Evolutionary conservation across 2,797 vertebrate genomes (phyloP), one percentile per base, ranked within the genome.

Genomic region (Enteromius fasciolatus): DNA sequence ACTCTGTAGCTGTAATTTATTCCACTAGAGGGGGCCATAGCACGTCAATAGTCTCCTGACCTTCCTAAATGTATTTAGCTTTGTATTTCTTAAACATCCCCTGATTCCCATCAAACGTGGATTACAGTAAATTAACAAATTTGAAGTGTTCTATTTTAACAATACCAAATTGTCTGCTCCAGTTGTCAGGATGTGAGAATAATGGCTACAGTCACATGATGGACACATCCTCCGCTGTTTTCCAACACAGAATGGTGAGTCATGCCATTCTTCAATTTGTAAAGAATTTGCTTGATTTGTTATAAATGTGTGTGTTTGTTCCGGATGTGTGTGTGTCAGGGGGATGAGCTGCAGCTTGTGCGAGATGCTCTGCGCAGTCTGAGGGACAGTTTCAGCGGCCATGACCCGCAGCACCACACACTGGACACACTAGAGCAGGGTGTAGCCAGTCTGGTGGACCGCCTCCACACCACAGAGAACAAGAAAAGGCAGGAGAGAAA

Each of bases 351-450:
- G 89, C 97, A 99, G 93, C 92, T 99, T 46, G 97, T 99, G 0
- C 94, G 97, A 0, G 98, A 99, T 18, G 97, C 98, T 10, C 93
- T 99, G 8, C 97, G 97, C n/a, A 98, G 97, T 91, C 90, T 99
- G 80, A 95, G 98, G 86, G 97, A 98, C 90, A 95, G 95, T 86
- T 99, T 99, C 87, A 97, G 97, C 0, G 97, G 97, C 25, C 98
- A 99, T 0, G 98, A 99, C 81, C 98, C 98, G 0, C 98, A 99
- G 88, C 98, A 99, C 88, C 98, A 99, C 93, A 99, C 97, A 31
- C 94, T 99, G n/a, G 98, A 99, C 94, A 99, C 97, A 80, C 84
- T 99, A 91, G 98, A 99, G 90, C 97, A 99, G 93, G 97, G 98
- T 0, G 94, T 99, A 87, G 87, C 96, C 83, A 98, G 96, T 84